Percentiles rank a stretch among this genome's conserved stretches.
These are phyloP conservation scores for Mythimna loreyi DNA, from an alignment of 2,888 invertebrate genomes.

Conservation along the genomic window DNA sequence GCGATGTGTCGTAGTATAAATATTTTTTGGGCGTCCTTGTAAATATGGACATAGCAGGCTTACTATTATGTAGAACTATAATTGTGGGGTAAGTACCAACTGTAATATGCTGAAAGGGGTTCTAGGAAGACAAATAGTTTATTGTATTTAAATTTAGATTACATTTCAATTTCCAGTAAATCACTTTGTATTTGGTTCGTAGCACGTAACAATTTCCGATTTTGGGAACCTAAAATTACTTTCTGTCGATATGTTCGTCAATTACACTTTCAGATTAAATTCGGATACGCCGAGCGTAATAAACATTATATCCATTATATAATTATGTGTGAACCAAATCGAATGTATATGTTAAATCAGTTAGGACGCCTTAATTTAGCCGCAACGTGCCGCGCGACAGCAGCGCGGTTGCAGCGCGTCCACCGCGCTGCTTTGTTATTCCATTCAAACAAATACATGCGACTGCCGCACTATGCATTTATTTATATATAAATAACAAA, in stretches of 20 bases:
- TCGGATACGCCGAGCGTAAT: background rate
- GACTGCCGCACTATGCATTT: too few species aligned
- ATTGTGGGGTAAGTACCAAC: background rate
- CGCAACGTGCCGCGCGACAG: too few species aligned
- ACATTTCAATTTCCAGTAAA: slow-evolving; percentile 35
- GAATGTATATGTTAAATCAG: too few species aligned
- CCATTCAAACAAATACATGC: too few species aligned
- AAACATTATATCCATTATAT: background rate
- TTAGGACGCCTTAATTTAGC: too few species aligned
- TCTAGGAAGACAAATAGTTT: background rate
- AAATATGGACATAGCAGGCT: too few species aligned
- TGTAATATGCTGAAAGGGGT: too few species aligned
- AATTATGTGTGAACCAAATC: background rate
- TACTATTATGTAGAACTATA: background rate
- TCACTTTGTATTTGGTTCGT: slow-evolving; percentile 29
- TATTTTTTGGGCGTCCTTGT: background rate
- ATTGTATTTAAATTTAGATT: background rate
- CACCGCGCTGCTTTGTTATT: too few species aligned
- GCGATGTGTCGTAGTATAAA: background rate
- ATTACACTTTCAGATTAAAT: background rate
- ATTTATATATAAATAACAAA: too few species aligned
- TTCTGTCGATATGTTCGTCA: background rate
- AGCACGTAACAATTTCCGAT: slow-evolving; percentile 14
- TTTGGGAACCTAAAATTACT: slow-evolving; percentile 32
- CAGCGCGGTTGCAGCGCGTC: too few species aligned